A percentile compares a stretch with the other conserved stretches of the same genome.
Conservation (phyloP, 1,140 invertebrate species). For the Pachypsylla venusta region DNA sequence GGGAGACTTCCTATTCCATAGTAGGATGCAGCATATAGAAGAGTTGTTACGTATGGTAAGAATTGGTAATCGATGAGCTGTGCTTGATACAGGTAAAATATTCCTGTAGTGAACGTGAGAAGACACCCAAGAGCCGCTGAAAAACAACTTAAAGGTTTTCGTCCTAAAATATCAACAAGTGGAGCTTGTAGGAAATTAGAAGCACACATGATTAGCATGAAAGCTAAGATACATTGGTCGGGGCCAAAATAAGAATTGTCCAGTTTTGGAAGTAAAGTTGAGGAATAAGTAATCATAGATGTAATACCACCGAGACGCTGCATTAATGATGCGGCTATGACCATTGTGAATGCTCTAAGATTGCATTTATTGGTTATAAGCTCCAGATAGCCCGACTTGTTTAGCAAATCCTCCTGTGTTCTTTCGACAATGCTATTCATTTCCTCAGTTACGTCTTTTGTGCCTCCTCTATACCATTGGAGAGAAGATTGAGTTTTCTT, state of each 20-base stretch:
- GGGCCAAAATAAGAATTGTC: constrained; percentile 8
- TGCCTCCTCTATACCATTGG: background rate
- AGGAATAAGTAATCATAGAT: constrained; percentile 17
- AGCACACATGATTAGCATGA: constrained; percentile 24
- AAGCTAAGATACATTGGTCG: constrained; percentile 19
- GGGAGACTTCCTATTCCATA: constrained; percentile 25
- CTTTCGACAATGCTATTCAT: background rate
- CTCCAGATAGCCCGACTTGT: background rate
- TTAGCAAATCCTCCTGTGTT: background rate
- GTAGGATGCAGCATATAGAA: constrained; percentile 21
- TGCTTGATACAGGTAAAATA: constrained; percentile 22
- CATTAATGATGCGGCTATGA: constrained; percentile 18
- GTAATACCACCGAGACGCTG: constrained; percentile 21
- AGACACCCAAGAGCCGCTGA: constrained; percentile 25
- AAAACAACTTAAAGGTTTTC: constrained; percentile 38
- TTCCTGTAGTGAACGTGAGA: constrained; percentile 17
- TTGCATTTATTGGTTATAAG: background rate
- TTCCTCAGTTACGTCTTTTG: background rate
- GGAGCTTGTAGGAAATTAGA: constrained; percentile 33
- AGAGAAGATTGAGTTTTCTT: background rate
- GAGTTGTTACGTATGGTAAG: constrained; percentile 21
- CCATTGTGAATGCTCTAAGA: constrained; percentile 20
- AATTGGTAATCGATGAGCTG: constrained; percentile 15
- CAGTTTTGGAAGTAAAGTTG: background rate
- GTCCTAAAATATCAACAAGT: constrained; percentile 33